Percentiles rank a stretch among this genome's conserved stretches.
phyloP scores from a whole-genome alignment of 2,113 vertebrate species.

The Neodontobutis hainanensis region DNA sequence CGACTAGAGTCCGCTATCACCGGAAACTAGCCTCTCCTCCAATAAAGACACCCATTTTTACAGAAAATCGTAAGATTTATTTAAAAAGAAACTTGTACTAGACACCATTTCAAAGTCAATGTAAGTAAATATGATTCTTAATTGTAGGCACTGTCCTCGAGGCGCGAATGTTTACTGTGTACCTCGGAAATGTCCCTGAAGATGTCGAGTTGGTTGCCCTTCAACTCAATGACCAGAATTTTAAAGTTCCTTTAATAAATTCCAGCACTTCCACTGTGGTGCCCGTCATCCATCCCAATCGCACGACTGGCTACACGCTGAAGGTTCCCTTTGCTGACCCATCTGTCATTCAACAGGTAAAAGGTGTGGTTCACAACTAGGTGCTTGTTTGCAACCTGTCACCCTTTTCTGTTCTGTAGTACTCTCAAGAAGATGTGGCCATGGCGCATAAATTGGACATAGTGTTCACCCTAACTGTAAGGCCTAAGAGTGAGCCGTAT shows the following conservation, averaged over 20 bases:
- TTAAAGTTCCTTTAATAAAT: background rate
- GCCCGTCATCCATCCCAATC: conserved; percentile 21
- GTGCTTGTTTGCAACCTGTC: background rate
- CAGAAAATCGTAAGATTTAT: conserved; percentile 38
- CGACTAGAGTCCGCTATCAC: conserved; percentile 37
- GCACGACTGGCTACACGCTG: conserved; percentile 55
- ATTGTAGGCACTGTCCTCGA: conserved; percentile 12
- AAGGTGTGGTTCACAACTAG: background rate
- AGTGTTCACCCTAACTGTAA: conserved; percentile 57
- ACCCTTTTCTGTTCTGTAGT: conserved; percentile 30
- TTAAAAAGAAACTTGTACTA: no score
- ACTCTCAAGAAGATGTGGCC: conserved; percentile 19
- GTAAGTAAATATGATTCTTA: background rate
- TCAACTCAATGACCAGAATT: conserved; percentile 47
- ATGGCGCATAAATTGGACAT: conserved; percentile 51
- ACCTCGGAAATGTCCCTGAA: conserved; percentile 57
- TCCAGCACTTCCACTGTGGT: background rate
- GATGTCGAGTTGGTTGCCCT: conserved; percentile 54
- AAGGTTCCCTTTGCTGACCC: conserved; percentile 58
- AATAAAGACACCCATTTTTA: conserved; percentile 14
- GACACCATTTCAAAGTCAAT: background rate
- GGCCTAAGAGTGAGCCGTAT: conserved; percentile 45
- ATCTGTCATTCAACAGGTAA: conserved; percentile 48
- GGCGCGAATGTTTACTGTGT: conserved; percentile 46
- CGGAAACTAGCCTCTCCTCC: conserved; percentile 45